Conservation (phyloP, 1,140 invertebrate species). For the Cecropterus lyciades region DNA sequence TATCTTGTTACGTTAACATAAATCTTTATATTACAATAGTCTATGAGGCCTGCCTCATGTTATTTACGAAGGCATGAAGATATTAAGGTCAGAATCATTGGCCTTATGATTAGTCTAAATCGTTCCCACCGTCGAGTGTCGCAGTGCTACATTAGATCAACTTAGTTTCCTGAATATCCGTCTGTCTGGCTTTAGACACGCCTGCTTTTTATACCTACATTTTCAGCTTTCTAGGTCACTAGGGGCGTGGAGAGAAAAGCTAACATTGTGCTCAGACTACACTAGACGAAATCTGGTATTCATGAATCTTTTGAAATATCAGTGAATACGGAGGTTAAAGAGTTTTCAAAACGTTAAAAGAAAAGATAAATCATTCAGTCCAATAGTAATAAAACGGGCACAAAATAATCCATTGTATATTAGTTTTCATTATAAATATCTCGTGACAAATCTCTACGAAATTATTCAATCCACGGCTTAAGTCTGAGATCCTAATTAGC, state of each 20-base stretch:
- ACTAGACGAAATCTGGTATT: conserved; percentile 42
- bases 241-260: conserved; percentile 47
- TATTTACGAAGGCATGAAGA: conserved; percentile 23
- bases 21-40: neutral
- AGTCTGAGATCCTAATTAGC: conserved; percentile 47
- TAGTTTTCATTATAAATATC: conserved; percentile 1
- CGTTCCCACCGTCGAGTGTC: conserved; percentile 13
- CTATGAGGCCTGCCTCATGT: neutral
- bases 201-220: conserved; percentile 56
- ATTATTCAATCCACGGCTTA: conserved; percentile 27
- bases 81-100: conserved; percentile 34
- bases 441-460: conserved; percentile 5
- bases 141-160: conserved; percentile 16
- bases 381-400: no score
- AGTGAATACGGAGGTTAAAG: neutral
- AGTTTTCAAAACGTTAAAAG: neutral
- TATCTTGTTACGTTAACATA: no score
- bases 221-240: conserved; percentile 58
- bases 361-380: neutral
- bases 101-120: conserved; percentile 34
- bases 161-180: conserved; percentile 16
- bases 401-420: neutral
- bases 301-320: conserved; percentile 35
- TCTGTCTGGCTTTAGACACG: conserved; percentile 49
- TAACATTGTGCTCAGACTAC: conserved; percentile 32